Evolutionary conservation across 2,888 invertebrate species (phyloP), one percentile per base, ranked within the genome.

Genomic region (Terebella lapidaria): DNA sequence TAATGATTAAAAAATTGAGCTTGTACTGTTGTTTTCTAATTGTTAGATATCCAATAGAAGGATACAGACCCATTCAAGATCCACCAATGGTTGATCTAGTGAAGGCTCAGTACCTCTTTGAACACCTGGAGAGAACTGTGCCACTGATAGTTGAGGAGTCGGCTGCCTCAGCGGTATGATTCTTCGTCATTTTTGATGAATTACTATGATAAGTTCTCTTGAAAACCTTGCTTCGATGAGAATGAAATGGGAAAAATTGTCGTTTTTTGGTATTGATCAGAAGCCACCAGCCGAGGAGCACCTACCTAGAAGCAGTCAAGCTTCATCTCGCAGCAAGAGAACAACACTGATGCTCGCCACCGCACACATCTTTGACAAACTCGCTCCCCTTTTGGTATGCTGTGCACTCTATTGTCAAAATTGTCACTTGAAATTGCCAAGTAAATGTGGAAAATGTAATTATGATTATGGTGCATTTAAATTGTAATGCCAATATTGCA

Each of bases 21-120:
- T n/a, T n/a, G n/a, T n/a, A n/a, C n/a, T n/a, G n/a, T n/a, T n/a
- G n/a, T 15, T 35, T 10, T 35, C 42, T 35, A n/a, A 15, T 35
- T 15, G 20, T 5, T 22, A 57, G 27, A 53, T 61, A 61, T 35
- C 63, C 63, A n/a, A 20, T 63, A 18, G 63, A 60, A n/a, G 57
- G 52, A 25, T 57, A 52, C 74, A 81, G 83, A n/a, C 85, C 90
- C 0, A 77, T 90, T 0, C 89, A 91, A 81, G 81, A 69, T 15
- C 70, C 77, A 15, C 76, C 78, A 3, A 54, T 52, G 18, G 63
- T 67, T 18, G 74, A 76, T 59, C 67, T 79, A 20, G 68, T 71
- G 1, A 82, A 82, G 72, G 81, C 84, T 1, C 74, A 77, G 29
- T 67, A 81, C 24, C 72, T 85, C n/a, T 75, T 84, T 26, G 70